These are phyloP conservation scores for Prolemur simus DNA, from an alignment of 2,113 vertebrate species.

Conservation along the genomic window DNA sequence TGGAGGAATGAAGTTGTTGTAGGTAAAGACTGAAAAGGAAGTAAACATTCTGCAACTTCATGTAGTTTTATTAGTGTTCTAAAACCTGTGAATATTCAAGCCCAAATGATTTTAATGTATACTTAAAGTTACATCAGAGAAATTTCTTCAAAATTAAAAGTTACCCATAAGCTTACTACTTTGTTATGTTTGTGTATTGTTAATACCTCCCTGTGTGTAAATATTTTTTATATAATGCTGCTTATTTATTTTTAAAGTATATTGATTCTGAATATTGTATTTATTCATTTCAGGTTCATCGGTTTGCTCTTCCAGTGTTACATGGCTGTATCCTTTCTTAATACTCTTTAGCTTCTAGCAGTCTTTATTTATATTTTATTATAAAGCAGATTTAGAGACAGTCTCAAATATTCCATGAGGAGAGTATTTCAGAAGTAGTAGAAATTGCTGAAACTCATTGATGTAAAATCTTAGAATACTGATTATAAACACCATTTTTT, in stretches of 20 bases:
- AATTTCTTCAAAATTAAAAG: background rate
- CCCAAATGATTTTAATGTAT: background rate
- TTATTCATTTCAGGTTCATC: slow-evolving; percentile 90
- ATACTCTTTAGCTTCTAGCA: background rate
- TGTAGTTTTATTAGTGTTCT: background rate
- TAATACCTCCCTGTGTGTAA: background rate
- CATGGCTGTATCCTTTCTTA: slow-evolving; percentile 97
- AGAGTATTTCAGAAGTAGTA: background rate
- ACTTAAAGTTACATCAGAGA: background rate
- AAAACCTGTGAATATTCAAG: background rate
- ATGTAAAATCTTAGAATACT: background rate
- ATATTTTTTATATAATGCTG: background rate
- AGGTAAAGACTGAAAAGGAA: background rate
- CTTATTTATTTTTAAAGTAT: background rate
- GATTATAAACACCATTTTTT: background rate
- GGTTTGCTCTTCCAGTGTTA: slow-evolving; percentile 94
- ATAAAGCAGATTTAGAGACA: background rate
- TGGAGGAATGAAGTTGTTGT: background rate
- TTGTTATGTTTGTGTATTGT: background rate
- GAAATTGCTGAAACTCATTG: background rate
- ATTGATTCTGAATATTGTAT: background rate
- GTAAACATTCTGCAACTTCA: background rate
- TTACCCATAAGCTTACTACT: background rate
- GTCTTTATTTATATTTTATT: background rate
- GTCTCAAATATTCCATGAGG: background rate